Evolutionary conservation across 2,888 invertebrate species (phyloP).

Genomic region (Phengaris alcon): DNA sequence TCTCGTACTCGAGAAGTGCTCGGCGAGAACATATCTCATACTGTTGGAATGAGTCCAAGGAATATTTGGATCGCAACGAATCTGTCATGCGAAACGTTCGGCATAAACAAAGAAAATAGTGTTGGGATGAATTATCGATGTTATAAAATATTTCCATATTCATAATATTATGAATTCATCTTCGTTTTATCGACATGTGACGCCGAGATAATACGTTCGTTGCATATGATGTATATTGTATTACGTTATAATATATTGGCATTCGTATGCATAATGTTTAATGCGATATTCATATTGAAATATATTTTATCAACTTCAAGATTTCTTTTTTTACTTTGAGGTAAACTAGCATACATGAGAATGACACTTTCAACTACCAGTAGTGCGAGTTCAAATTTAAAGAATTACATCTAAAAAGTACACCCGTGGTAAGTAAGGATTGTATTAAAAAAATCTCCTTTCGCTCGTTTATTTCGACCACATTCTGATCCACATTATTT

Average conservation of each 20-base stretch:
- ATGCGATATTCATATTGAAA: not conserved
- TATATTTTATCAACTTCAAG: not conserved
- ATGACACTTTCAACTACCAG: no score
- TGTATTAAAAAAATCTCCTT: not conserved
- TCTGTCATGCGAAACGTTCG: slow-evolving; percentile 53
- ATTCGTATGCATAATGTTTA: not conserved
- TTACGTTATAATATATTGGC: not conserved
- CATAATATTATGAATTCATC: slow-evolving; percentile 8
- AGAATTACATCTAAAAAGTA: no score
- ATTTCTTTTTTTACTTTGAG: not conserved
- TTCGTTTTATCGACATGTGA: slow-evolving; percentile 20
- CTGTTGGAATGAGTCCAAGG: slow-evolving; percentile 56
- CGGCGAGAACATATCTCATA: slow-evolving; percentile 56
- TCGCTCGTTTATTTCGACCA: not conserved
- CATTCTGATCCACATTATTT: not conserved
- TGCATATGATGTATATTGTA: slow-evolving; percentile 9
- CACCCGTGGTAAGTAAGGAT: no score
- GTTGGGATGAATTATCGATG: slow-evolving; percentile 23
- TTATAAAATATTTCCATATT: slow-evolving; percentile 18
- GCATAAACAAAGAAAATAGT: slow-evolving; percentile 40
- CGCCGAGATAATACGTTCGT: slow-evolving; percentile 28
- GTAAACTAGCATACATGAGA: no score
- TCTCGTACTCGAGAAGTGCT: slow-evolving; percentile 51
- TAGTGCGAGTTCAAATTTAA: no score
- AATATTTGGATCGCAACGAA: slow-evolving; percentile 49